phyloP scores from a whole-genome alignment of 2,797 vertebrate genomes.

The Neomorphus geoffroyi region DNA sequence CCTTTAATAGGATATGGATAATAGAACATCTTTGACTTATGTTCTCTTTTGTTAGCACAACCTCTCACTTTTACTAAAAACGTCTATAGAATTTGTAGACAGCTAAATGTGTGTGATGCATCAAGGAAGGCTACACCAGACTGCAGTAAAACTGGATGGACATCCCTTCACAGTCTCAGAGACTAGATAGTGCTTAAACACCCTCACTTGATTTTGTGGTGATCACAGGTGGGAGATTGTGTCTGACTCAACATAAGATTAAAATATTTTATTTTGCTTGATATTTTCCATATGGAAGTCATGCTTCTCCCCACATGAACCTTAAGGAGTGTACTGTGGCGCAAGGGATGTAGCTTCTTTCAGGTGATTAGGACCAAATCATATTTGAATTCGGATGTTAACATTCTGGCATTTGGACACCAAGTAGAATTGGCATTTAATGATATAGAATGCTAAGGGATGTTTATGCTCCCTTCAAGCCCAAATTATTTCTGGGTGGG shows the following conservation, averaged over 20 bases:
- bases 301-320: slow-evolving; percentile 14
- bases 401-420: neutral
- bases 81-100: neutral
- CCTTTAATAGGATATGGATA: slow-evolving; percentile 54
- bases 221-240: neutral
- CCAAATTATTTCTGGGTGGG: slow-evolving; percentile 39
- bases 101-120: neutral
- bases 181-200: neutral
- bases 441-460: neutral
- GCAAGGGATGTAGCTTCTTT: neutral
- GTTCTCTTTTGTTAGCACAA: slow-evolving; percentile 45
- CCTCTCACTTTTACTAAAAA: slow-evolving; percentile 6
- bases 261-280: neutral
- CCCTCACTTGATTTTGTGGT: neutral
- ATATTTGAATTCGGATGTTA: neutral
- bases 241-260: neutral
- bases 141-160: neutral
- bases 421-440: neutral
- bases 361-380: neutral
- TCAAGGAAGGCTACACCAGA: neutral
- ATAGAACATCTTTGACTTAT: slow-evolving; percentile 41
- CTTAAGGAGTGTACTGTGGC: neutral
- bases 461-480: slow-evolving; percentile 1
- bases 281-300: slow-evolving; percentile 39
- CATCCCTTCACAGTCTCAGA: neutral